These are phyloP conservation scores for Acleris holmiana DNA, from an alignment of 2,888 invertebrate genomes.

Conservation along the genomic window DNA sequence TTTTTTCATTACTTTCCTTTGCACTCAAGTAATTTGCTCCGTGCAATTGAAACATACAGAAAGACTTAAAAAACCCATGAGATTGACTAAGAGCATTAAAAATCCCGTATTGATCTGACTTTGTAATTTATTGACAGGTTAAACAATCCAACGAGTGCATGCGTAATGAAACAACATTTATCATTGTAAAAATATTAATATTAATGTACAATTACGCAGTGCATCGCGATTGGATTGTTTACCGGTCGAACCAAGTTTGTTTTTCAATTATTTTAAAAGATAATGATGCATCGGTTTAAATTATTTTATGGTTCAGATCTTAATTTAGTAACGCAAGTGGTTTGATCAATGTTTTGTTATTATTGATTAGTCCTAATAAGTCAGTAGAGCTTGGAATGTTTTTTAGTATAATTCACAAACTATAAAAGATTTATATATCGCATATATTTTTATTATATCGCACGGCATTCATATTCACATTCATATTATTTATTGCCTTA, in stretches of 20 bases:
- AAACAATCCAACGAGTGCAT: background rate
- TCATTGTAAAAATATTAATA: slow-evolving; percentile 3
- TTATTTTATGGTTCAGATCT: background rate
- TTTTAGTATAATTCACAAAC: too few relatives aligned
- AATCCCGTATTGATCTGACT: background rate
- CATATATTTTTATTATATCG: too few relatives aligned
- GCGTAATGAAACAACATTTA: background rate
- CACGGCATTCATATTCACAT: too few relatives aligned
- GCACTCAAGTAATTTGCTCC: too few relatives aligned
- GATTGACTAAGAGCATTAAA: background rate
- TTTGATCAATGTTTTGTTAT: too few relatives aligned
- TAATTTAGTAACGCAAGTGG: background rate
- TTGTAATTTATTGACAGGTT: background rate
- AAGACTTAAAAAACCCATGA: too few relatives aligned
- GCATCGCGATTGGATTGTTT: background rate
- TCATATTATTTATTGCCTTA: too few relatives aligned
- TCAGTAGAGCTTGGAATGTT: too few relatives aligned
- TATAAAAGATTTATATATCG: too few relatives aligned
- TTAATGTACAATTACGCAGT: background rate
- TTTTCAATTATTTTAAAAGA: background rate
- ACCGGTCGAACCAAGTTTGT: background rate
- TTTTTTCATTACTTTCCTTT: too few relatives aligned
- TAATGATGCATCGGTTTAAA: background rate
- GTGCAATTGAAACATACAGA: too few relatives aligned
- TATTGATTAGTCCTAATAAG: too few relatives aligned